A percentile compares a stretch with the other conserved stretches of the same genome.
phyloP scores from a whole-genome alignment of 2,888 invertebrate species.

The Lepidochrysops patricia region DNA sequence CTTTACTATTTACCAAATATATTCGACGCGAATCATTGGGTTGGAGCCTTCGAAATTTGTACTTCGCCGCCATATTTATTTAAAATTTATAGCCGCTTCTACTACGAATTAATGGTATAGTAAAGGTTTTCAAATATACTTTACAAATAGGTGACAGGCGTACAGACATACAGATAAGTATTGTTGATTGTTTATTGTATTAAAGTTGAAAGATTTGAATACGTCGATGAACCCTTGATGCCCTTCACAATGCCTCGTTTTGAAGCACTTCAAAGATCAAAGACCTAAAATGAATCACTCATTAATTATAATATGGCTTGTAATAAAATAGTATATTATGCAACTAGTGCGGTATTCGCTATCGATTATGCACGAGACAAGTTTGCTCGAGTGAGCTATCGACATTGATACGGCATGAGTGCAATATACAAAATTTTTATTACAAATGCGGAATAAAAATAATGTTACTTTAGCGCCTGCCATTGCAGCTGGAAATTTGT shows the following conservation, averaged over 20 bases:
- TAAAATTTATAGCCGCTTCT: background rate
- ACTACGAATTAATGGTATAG: background rate
- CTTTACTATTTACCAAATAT: constrained; percentile 57
- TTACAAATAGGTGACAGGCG: background rate
- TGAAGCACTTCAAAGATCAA: background rate
- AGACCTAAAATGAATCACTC: background rate
- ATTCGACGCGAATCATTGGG: constrained; percentile 26
- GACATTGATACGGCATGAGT: too few relatives aligned
- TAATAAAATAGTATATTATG: too few relatives aligned
- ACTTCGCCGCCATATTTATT: background rate
- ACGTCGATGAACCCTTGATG: background rate
- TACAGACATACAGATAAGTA: background rate
- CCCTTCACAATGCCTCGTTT: background rate
- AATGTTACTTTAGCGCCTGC: too few relatives aligned
- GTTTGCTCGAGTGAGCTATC: too few relatives aligned
- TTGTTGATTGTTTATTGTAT: background rate
- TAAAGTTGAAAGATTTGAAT: background rate
- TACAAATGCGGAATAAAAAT: too few relatives aligned
- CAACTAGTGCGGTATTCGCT: too few relatives aligned
- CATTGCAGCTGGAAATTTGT: too few relatives aligned
- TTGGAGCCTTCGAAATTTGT: background rate
- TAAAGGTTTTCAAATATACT: background rate
- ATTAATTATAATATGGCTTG: background rate
- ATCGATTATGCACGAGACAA: too few relatives aligned
- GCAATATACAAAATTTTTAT: too few relatives aligned